Conservation (phyloP, 2,797 vertebrate species). For the Poeciliopsis presidionis region DNA sequence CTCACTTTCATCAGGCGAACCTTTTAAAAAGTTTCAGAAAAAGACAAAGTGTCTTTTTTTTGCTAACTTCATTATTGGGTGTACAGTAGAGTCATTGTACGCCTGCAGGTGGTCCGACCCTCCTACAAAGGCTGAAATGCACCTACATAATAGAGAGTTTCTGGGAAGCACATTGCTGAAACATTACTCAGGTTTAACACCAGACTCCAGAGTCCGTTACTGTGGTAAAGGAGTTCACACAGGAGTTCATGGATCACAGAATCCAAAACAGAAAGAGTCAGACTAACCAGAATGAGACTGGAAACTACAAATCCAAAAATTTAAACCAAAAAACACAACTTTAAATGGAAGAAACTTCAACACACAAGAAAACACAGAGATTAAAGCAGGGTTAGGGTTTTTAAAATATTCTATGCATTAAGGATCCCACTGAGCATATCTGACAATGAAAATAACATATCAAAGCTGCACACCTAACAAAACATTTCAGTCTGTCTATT, state of each 20-base stretch:
- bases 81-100: conserved; percentile 6
- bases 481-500: background rate
- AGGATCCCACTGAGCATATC: background rate
- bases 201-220: background rate
- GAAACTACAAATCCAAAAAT: background rate
- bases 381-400: background rate
- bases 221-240: background rate
- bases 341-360: background rate
- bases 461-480: background rate
- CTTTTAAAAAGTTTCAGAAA: background rate
- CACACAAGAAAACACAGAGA: background rate
- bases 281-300: background rate
- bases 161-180: background rate
- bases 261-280: background rate
- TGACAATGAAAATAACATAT: background rate
- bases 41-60: background rate
- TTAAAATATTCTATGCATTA: background rate
- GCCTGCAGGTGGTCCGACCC: background rate
- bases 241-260: background rate
- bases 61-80: background rate
- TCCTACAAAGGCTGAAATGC: background rate
- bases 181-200: background rate
- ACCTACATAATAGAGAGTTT: background rate
- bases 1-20: background rate
- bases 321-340: background rate